Conservation (phyloP, 2,113 vertebrate species). For the Lonchura striata region DNA sequence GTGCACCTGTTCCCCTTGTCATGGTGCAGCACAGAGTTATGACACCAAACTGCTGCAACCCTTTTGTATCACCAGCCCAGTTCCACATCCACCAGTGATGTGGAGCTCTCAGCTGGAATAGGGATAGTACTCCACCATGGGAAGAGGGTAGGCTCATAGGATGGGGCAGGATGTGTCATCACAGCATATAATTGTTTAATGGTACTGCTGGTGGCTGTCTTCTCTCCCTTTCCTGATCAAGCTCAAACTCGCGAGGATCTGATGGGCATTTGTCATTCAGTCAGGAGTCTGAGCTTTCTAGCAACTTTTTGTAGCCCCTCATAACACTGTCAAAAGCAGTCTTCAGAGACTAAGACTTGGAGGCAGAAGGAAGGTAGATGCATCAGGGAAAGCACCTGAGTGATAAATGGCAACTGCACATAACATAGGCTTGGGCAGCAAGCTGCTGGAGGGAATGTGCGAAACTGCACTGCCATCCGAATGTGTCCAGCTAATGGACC, state of each 20-base stretch:
- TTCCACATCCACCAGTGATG: not conserved
- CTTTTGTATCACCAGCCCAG: fast-evolving
- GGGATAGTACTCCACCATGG: not conserved
- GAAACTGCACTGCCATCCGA: not conserved
- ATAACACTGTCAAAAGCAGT: not conserved
- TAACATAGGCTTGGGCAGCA: fast-evolving
- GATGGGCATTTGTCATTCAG: fast-evolving
- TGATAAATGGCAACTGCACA: not conserved
- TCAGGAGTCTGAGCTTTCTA: not conserved
- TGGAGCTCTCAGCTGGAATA: not conserved
- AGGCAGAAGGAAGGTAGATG: not conserved
- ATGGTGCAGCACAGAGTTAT: fast-evolving
- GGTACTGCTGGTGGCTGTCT: not conserved
- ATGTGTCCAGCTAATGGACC: not conserved
- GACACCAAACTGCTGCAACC: not conserved
- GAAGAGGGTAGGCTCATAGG: not conserved
- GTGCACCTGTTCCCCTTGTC: fast-evolving
- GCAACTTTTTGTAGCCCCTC: not conserved
- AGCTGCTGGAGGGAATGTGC: not conserved
- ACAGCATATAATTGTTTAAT: fast-evolving
- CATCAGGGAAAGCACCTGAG: not conserved
- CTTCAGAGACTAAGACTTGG: not conserved
- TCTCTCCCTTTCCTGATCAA: not conserved
- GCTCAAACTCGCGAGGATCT: not conserved
- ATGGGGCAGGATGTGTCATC: fast-evolving